Percentiles rank a stretch among this genome's conserved stretches.
phyloP scores from a whole-genome alignment of 2,888 invertebrate species.

The Biston stratarius region DNA sequence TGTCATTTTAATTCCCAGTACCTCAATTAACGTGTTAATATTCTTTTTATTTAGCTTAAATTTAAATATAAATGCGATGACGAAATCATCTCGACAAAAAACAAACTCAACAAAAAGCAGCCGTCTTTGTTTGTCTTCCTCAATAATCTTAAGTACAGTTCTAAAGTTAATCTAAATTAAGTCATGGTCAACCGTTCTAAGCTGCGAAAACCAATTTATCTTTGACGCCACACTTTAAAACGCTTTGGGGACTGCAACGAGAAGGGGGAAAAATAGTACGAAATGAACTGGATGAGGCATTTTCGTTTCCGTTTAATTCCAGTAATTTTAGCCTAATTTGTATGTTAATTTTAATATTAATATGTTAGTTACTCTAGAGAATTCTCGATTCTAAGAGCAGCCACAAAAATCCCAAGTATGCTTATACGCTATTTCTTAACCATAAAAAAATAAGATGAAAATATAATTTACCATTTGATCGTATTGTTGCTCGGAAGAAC shows the following conservation, averaged over 20 bases:
- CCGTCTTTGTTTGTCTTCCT: constrained; percentile 11
- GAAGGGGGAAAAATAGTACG: constrained; percentile 20
- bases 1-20: too few species aligned
- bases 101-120: not conserved
- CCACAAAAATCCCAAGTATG: too few species aligned
- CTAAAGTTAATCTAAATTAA: constrained; percentile 61
- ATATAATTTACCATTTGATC: too few species aligned
- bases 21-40: too few species aligned
- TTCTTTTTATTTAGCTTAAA: too few species aligned
- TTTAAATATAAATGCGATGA: too few species aligned
- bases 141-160: constrained; percentile 26
- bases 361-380: too few species aligned
- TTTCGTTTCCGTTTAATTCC: not conserved
- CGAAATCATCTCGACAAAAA: not conserved
- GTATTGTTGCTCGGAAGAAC: too few species aligned
- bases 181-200: constrained; percentile 63
- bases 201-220: constrained; percentile 68
- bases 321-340: not conserved
- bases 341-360: too few species aligned
- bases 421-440: too few species aligned
- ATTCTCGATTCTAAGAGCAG: too few species aligned
- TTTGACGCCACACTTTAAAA: constrained; percentile 56
- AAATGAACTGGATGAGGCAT: constrained; percentile 22
- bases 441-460: too few species aligned
- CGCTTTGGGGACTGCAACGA: constrained; percentile 23